phyloP scores from a whole-genome alignment of 92 coral and sea anemone genomes.

The Palythoa grandis region DNA sequence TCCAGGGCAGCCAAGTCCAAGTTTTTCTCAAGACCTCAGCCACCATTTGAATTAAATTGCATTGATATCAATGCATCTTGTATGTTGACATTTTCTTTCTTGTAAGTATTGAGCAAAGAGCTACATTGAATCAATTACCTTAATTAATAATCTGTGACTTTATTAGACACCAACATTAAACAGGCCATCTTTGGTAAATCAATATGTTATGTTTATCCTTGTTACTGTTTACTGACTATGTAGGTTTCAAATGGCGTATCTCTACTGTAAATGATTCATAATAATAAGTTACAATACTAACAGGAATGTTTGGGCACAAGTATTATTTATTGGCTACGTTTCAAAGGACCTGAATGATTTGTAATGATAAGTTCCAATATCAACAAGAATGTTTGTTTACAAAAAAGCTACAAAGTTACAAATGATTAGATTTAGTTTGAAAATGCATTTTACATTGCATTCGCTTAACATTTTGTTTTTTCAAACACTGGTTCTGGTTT shows the following conservation, averaged over 20 bases:
- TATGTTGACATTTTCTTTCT: not conserved
- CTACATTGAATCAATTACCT: not conserved
- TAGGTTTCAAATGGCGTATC: not conserved
- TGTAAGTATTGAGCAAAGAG: not conserved
- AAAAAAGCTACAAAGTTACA: not conserved
- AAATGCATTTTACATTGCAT: not conserved
- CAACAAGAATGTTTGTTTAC: conserved; percentile 33
- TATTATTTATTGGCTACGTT: conserved; percentile 26
- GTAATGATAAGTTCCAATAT: conserved; percentile 25
- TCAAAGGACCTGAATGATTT: conserved; percentile 36
- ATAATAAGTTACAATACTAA: not conserved
- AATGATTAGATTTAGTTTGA: conserved; percentile 6
- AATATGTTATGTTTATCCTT: not conserved
- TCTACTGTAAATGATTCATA: not conserved
- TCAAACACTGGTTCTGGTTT: conserved; percentile 17
- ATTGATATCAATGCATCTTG: not conserved
- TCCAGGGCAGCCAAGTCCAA: conserved; percentile 1
- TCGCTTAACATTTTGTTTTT: conserved; percentile 14
- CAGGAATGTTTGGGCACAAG: conserved; percentile 32
- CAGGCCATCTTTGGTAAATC: not conserved
- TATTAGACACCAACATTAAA: not conserved
- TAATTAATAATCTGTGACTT: not conserved
- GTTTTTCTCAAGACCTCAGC: conserved; percentile 8
- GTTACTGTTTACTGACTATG: not conserved
- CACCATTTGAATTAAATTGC: conserved; percentile 4